phyloP scores from a whole-genome alignment of 37 sponge, comb jelly and placozoan genomes.

The Chondrilla cf. caribensis region DNA sequence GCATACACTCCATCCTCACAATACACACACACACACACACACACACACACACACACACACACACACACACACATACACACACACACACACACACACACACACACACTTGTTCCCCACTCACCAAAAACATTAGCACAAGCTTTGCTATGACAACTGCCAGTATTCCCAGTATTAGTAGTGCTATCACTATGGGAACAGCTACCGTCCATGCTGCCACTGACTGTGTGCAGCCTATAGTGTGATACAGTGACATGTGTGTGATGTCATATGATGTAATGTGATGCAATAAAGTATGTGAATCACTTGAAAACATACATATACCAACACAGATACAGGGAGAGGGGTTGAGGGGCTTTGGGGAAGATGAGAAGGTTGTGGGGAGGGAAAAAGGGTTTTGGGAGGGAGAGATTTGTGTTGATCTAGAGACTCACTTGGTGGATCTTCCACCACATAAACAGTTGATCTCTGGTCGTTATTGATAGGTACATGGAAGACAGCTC shows the following conservation, averaged over 20 bases:
- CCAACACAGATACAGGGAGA: too few species aligned
- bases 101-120: neutral
- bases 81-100: constrained; percentile 33
- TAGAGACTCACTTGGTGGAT: neutral
- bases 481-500: neutral
- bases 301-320: too few species aligned
- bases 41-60: too few species aligned
- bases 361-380: too few species aligned
- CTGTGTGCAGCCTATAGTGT: neutral
- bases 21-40: too few species aligned
- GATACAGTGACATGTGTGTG: neutral
- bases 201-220: neutral
- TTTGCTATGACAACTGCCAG: constrained; percentile 1
- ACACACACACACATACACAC: constrained; percentile 26
- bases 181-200: neutral
- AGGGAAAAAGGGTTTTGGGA: too few species aligned
- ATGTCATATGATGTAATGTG: neutral
- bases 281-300: too few species aligned
- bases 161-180: neutral
- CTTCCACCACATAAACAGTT: neutral
- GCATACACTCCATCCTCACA: neutral
- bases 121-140: neutral
- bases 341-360: too few species aligned
- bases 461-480: neutral
- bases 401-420: neutral